Base-by-base conservation (phyloP, 2,113 vertebrate species). In the Hyaena hyaena region DNA sequence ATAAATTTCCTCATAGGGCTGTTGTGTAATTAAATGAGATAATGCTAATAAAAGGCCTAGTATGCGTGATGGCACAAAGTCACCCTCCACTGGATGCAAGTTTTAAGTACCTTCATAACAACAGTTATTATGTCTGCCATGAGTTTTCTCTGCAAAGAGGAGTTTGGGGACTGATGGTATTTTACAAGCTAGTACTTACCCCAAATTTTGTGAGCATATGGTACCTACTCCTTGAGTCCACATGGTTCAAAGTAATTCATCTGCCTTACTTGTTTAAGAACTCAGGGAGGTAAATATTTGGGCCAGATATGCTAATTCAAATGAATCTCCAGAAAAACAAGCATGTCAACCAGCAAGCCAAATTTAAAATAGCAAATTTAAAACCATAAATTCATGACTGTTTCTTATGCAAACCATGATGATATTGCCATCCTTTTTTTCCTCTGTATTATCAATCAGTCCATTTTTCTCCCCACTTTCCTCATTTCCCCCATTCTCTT, bases 361-460 rank as follows among this genome's bases (percentile, higher is more conserved):
- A 93, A 98, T 97, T 98, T 97, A 97, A 98, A 98, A 98, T 83
- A 98, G 96, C 82, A 97, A 97, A 98, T 98, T 98, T 96, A 98
- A 98, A 96, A 55, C 93, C 87, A 95, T 88, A 28, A 97, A 98
- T 98, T 97, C 86, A 96, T 71, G 97, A 97, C 94, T 97, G 93
- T 97, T 98, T 97, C 93, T 97, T 98, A 98, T 85, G 96, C 97
- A 98, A 98, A 97, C 90, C 97, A 96, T 96, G 96, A 91, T 92
- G 80, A 95, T 93, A 92, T 93, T 91, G 93, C 96, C 95, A 98
- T 97, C 93, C 94, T 97, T 98, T 98, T 43, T 98, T 98, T 97
- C 95, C 98, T 94, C 92, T 84, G 73, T 63, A 58, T 98, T 98
- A 98, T 98, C 97, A 96, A 93, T 97, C 98, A 98, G 98, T 97